Percentiles rank a stretch among this genome's conserved stretches.
These are phyloP conservation scores for Butorides virescens DNA, from an alignment of 2,113 vertebrate genomes.

Conservation along the genomic window DNA sequence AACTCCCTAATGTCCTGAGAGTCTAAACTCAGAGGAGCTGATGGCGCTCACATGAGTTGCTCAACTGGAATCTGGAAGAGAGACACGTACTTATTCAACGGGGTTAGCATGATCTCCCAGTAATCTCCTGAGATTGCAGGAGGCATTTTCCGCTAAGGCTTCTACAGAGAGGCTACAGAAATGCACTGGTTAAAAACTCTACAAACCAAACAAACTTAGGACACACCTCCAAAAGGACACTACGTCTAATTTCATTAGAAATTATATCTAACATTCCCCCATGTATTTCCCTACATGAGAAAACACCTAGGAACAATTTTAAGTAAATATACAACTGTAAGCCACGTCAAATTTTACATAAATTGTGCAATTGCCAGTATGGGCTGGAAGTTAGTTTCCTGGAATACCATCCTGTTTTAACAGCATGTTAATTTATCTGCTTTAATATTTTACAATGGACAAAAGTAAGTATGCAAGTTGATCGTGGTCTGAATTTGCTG, in stretches of 20 bases:
- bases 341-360: background rate
- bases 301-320: background rate
- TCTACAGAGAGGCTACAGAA: background rate
- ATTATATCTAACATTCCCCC: background rate
- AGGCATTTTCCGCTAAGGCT: background rate
- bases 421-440: background rate
- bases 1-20: accelerated
- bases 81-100: background rate
- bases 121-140: background rate
- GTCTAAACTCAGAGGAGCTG: background rate
- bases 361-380: background rate
- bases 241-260: background rate
- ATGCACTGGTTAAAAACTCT: background rate
- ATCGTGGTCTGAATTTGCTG: background rate
- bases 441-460: background rate
- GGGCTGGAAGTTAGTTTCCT: background rate
- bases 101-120: background rate
- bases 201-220: background rate
- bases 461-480: background rate
- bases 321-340: background rate
- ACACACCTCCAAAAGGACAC: background rate
- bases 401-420: background rate
- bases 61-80: background rate
- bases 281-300: background rate
- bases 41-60: accelerated